These are phyloP conservation scores for Leptinotarsa texana DNA, from an alignment of 1,140 invertebrate species.

Conservation along the genomic window DNA sequence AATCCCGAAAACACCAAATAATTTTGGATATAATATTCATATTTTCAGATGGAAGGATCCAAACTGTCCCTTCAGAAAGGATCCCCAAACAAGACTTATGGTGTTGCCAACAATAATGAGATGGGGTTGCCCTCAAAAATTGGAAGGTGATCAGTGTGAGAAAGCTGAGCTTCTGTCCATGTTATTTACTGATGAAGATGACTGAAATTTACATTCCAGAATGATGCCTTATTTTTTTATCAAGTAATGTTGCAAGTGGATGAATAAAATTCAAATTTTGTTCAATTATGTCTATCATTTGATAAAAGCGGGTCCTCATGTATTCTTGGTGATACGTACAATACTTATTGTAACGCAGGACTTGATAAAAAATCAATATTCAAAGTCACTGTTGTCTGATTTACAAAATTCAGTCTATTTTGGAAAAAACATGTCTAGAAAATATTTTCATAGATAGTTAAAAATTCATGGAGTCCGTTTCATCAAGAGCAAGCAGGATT, in stretches of 20 bases:
- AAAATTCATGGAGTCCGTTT: too few species aligned
- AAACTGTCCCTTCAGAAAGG: slow-evolving; percentile 73
- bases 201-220: slow-evolving; percentile 13
- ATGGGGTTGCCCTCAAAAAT: slow-evolving; percentile 72
- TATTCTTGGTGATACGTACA: too few species aligned
- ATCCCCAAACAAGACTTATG: slow-evolving; percentile 66
- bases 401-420: too few species aligned
- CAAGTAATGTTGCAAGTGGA: not conserved
- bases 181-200: slow-evolving; percentile 62
- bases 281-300: too few species aligned
- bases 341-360: too few species aligned
- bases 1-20: not conserved
- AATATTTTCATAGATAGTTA: too few species aligned
- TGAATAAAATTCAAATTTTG: too few species aligned
- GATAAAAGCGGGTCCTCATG: too few species aligned
- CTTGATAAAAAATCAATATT: too few species aligned
- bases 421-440: too few species aligned
- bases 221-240: not conserved
- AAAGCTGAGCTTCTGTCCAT: slow-evolving; percentile 70
- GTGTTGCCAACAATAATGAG: slow-evolving; percentile 73
- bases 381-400: too few species aligned
- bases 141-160: slow-evolving; percentile 71
- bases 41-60: slow-evolving; percentile 73
- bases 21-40: not conserved
- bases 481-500: too few species aligned